Evolutionary conservation across 53 echinoderm and acorn worm genomes (phyloP), one percentile per base, ranked within the genome.

Genomic region (Paracentrotus lividus): DNA sequence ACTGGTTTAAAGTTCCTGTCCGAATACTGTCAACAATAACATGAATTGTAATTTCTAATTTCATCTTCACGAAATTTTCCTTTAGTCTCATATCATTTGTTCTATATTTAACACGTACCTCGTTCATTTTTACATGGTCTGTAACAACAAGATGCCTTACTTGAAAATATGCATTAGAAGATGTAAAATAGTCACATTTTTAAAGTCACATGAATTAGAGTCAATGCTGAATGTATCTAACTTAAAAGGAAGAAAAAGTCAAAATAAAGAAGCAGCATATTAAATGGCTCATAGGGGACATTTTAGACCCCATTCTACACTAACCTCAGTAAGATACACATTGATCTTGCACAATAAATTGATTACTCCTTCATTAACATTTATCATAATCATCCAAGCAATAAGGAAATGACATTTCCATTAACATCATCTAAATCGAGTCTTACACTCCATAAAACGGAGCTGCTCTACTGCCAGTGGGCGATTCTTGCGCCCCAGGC

Each of bases 301-400:
- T 45, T n/a, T n/a, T n/a, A n/a, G 47, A 10, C 49, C 47, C 47
- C 81, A 81, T 81, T 76, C 27, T 40, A 38, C 36, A 26, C 81
- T 77, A 77, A 77, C 77, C 77, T 42, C 42, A 43, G 77, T 21
- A 42, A n/a, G n/a, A n/a, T n/a, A n/a, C 21, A 21, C 20, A 77
- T 77, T 77, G 77, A 77, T 77, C 77, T 43, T 77, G 21, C 77
- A 42, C 20, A 81, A 61, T 45, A 81, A n/a, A 81, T 72, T 12
- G n/a, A 81, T 81, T 81, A 81, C 81, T 81, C 81, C 81, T 81
- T 81, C 81, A 13, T 47, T 81, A 81, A n/a, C 44, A 45, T 67
- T 77, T 5, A 47, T 45, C 47, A 81, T 26, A 45, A 44, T 81
- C 81, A 81, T 27, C 77, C 44, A 26, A 47, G 47, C 49, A n/a